Evolutionary conservation across 2,113 vertebrate genomes (phyloP).

Genomic region (Gambusia affinis): DNA sequence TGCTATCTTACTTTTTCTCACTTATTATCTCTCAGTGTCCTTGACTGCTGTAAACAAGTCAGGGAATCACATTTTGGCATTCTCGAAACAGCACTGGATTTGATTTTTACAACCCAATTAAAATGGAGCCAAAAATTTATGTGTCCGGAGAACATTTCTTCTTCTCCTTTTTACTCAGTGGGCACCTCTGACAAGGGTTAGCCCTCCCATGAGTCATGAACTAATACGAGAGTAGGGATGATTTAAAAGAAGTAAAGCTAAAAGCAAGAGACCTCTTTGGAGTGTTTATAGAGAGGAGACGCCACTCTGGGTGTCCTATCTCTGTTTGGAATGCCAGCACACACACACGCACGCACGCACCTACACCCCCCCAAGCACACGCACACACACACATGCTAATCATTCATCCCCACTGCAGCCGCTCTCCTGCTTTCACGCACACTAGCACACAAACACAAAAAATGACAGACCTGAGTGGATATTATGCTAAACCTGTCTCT

Average conservation of each 20-base stretch:
- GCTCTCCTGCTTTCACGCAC: constrained; percentile 21
- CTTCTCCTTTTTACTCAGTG: constrained; percentile 33
- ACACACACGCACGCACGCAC: constrained; percentile 2
- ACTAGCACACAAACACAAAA: constrained; percentile 12
- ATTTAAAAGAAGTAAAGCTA: constrained; percentile 51
- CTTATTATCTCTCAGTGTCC: constrained; percentile 60
- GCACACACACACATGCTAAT: constrained; percentile 10
- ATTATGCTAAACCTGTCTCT: constrained; percentile 62
- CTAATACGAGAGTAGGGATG: constrained; percentile 58
- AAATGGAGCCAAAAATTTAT: constrained; percentile 77
- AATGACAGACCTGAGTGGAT: constrained; percentile 37
- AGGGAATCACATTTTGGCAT: constrained; percentile 76
- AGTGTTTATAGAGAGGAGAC: constrained; percentile 67
- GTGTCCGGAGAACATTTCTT: constrained; percentile 27
- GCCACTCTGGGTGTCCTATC: constrained; percentile 55
- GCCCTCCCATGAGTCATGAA: constrained; percentile 51
- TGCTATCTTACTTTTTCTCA: constrained; percentile 50
- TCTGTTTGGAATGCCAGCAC: constrained; percentile 42
- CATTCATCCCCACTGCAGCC: constrained; percentile 22
- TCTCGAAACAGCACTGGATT: constrained; percentile 80
- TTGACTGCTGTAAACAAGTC: constrained; percentile 79
- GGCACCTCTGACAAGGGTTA: constrained; percentile 57
- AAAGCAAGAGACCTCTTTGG: constrained; percentile 25
- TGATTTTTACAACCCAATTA: constrained; percentile 84
- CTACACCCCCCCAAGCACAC: background rate